phyloP scores from a whole-genome alignment of 2,113 vertebrate genomes.

The Pluvialis apricaria region DNA sequence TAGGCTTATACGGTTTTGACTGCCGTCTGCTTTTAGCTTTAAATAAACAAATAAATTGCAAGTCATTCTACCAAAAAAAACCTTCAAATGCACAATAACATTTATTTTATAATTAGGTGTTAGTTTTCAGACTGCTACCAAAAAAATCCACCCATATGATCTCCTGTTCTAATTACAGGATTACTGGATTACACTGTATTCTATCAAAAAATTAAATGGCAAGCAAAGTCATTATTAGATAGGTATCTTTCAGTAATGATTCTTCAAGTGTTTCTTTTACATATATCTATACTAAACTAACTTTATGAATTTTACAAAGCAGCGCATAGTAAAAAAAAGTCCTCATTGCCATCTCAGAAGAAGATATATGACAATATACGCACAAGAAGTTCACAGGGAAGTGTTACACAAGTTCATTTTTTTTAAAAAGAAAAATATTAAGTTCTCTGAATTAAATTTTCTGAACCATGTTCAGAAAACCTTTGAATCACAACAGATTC shows the following conservation, averaged over 20 bases:
- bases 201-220: neutral
- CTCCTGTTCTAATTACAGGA: neutral
- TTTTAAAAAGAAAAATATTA: neutral
- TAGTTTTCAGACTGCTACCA: neutral
- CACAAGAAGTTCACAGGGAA: neutral
- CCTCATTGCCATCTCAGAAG: neutral
- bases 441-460: neutral
- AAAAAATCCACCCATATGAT: neutral
- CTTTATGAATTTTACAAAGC: neutral
- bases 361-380: neutral
- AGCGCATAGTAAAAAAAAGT: neutral
- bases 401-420: neutral
- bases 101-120: neutral
- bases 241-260: neutral
- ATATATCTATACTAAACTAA: neutral
- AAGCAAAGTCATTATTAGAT: neutral
- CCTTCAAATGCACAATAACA: neutral
- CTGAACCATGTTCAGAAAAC: neutral
- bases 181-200: neutral
- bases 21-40: constrained; percentile 96
- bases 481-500: neutral
- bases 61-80: neutral
- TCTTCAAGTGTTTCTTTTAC: neutral
- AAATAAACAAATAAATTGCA: constrained; percentile 15
- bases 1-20: constrained; percentile 98